A percentile compares a stretch with the other conserved stretches of the same genome.
phyloP scores from a whole-genome alignment of 2,797 vertebrate genomes.

The Parotocinclus haroldoi region DNA sequence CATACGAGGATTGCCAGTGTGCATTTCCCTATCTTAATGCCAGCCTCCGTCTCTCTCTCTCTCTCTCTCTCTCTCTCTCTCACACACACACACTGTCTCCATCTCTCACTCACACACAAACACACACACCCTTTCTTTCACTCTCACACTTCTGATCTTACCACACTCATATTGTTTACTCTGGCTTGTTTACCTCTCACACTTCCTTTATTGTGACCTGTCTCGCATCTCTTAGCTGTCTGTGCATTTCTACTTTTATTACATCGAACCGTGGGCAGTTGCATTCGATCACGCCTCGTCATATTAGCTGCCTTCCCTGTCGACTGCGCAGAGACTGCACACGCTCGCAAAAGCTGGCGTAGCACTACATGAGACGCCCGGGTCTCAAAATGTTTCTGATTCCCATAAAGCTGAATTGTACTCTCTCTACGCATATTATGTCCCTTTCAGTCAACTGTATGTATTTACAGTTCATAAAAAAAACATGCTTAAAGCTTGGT shows the following conservation, averaged over 20 bases:
- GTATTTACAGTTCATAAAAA: no score
- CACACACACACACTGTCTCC: no score
- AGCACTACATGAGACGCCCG: constrained; percentile 18
- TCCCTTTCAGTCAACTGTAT: no score
- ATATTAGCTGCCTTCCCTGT: neutral
- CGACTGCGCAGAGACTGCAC: constrained; percentile 6
- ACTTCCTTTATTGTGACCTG: constrained; percentile 14
- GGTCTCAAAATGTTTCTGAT: constrained; percentile 24
- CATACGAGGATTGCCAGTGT: constrained; percentile 23
- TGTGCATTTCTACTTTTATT: constrained; percentile 5
- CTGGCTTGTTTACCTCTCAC: constrained; percentile 39
- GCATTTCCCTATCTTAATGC: constrained; percentile 47
- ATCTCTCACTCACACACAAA: no score
- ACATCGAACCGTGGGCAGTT: neutral
- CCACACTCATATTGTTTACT: constrained; percentile 33
- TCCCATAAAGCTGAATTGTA: constrained; percentile 11
- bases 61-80: constrained; percentile 6
- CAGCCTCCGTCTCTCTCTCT: constrained; percentile 8
- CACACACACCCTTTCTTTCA: neutral
- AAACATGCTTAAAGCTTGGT: no score
- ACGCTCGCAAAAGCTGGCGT: neutral
- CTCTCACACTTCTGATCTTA: constrained; percentile 12
- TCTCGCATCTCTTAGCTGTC: constrained; percentile 2
- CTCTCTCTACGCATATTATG: no score
- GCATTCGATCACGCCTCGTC: constrained; percentile 10